Evolutionary conservation across 2,113 vertebrate species (phyloP), one percentile per base, ranked within the genome.

Genomic region (Ibidorhyncha struthersii): DNA sequence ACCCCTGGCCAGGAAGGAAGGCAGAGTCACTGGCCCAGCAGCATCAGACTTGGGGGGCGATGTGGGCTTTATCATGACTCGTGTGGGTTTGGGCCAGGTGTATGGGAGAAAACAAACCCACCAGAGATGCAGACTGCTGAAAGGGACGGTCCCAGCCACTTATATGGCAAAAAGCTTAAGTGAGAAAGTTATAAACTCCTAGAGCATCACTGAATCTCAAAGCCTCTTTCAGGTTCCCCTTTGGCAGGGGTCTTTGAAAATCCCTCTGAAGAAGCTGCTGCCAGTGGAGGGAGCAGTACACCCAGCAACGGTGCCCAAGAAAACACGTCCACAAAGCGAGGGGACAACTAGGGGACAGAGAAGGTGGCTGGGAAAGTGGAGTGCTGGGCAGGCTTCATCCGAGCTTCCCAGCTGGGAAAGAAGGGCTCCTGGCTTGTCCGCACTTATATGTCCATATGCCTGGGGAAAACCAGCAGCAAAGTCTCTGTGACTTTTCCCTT

Each of bases 231-330:
- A 89, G 45, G 17, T n/a, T 77, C 9, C 41, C 30, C 41, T 78
- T 49, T 61, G 45, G 63, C 15, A 90, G 11, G 3, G 9, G 29
- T 41, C 20, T 87, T 59, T 59, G 43, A 86, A 89, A 91, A 78
- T 55, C 29, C 30, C 50, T 78, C 40, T 58, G 59, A 49, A 41
- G 25, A 17, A 59, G 56, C 29, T 79, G 74, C 92, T 82, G 88
- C 90, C 94, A 85, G 92, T 3, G 85, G 86, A 95, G 93, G 77
- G 86, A 89, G 96, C 83, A 96, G 80, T 72, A 82, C 32, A 72
- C 27, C 49, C 79, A 86, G 53, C 58, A 66, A 62, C 0, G 0
- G 14, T 69, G 56, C 55, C 45, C 65, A 61, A 47, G 25, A 27
- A 74, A 87, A 93, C 30, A 8, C 7, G 8, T 82, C n/a, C 32